Evolutionary conservation across 2,888 invertebrate genomes (phyloP), one percentile per base, ranked within the genome.

Genomic region (Pristionchus exspectatus): DNA sequence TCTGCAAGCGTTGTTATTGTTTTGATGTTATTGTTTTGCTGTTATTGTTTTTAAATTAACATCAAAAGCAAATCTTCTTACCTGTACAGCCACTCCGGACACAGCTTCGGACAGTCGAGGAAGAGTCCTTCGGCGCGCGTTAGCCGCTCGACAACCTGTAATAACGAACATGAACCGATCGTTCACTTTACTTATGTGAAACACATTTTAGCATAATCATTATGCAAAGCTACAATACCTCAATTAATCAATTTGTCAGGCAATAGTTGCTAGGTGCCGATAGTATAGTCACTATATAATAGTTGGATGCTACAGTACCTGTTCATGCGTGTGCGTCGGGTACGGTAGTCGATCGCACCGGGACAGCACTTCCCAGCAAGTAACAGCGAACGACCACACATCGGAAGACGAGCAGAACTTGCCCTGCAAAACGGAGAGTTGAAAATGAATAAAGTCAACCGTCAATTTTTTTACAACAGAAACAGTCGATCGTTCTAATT

Each of bases 301-400:
- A n/a, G n/a, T n/a, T 90, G 81, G 38, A 38, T 38, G 5, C 38
- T 38, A 38, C 38, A 38, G 5, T 87, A 98, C 97, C 96, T 97
- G 97, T 87, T 96, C 96, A 95, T 98, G 97, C 18, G 96, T 96
- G 91, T 97, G 95, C 90, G 97, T 96, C 90, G 97, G 97, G 95
- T 97, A 98, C 0, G 98, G 98, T 90, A 97, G 96, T 88, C 97
- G 96, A 85, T 97, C 96, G 92, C 97, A 97, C 89, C 97, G 96
- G 18, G 97, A 97, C 94, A 97, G 96, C 90, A 98, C 97, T 96
- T 98, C 98, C 97, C 97, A 97, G 85, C 98, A 96, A 0, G 97
- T 97, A 33, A 98, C 97, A 0, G 97, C 98, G 95, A 97, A 98
- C 24, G 97, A 97, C 98, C 98, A 98, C 1, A 97, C 97, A 95